These are phyloP conservation scores for Bovichtus variegatus DNA, from an alignment of 2,797 vertebrate genomes.

Conservation along the genomic window DNA sequence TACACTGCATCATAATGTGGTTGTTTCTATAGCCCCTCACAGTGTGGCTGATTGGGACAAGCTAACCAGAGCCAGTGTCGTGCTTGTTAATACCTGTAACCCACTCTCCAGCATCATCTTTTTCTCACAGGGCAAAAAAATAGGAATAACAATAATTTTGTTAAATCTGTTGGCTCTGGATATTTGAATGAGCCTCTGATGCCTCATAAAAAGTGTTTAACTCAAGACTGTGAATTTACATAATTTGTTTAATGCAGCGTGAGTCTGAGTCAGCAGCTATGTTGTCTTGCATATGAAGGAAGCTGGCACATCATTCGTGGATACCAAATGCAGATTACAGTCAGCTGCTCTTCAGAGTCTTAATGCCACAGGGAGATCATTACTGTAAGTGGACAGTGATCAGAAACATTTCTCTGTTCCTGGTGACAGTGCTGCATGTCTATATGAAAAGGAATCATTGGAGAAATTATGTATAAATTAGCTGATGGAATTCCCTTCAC, in stretches of 20 bases:
- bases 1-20: not conserved
- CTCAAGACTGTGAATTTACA: conserved; percentile 50
- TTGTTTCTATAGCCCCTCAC: not conserved
- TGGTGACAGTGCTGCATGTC: not conserved
- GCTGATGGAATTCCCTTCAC: not conserved
- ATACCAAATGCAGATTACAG: conserved; percentile 10
- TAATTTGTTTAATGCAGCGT: conserved; percentile 49
- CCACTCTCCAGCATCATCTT: conserved; percentile 10
- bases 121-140: conserved; percentile 35
- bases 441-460: not conserved
- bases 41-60: not conserved
- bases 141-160: conserved; percentile 29
- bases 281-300: conserved; percentile 22
- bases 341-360: not conserved
- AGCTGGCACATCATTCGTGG: conserved; percentile 3
- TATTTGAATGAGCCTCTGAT: conserved; percentile 52
- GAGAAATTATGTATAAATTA: not conserved
- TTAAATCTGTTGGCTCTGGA: conserved; percentile 51
- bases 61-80: not conserved
- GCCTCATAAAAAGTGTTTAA: conserved; percentile 51
- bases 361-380: conserved; percentile 20
- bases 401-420: not conserved
- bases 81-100: not conserved
- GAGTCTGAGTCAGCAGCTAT: conserved; percentile 56
- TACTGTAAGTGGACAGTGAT: conserved; percentile 16